These are phyloP conservation scores for Plumapathes pennacea DNA, from an alignment of 92 coral and sea anemone species.

Conservation along the genomic window DNA sequence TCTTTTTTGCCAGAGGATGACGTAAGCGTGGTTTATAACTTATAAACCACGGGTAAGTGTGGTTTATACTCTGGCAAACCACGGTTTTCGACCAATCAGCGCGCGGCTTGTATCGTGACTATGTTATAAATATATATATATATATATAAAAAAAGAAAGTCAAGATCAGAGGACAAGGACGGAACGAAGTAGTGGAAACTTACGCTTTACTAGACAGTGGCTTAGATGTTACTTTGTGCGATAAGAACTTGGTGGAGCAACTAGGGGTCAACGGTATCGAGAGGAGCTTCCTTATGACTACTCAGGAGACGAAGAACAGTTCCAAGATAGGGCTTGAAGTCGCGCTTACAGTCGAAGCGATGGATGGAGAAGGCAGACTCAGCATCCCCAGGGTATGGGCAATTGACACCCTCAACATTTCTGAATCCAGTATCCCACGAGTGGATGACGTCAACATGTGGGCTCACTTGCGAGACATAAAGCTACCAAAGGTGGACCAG, in stretches of 20 bases:
- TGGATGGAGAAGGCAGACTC: constrained; percentile 5
- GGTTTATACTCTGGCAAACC: too few relatives aligned
- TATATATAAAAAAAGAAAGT: too few relatives aligned
- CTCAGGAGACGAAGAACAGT: constrained; percentile 30
- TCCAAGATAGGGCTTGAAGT: constrained; percentile 13
- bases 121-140: too few relatives aligned
- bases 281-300: constrained; percentile 18
- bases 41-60: too few relatives aligned
- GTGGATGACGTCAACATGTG: constrained; percentile 14
- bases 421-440: constrained; percentile 7
- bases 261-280: constrained; percentile 12
- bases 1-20: too few relatives aligned
- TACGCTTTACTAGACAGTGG: constrained; percentile 35
- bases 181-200: too few relatives aligned
- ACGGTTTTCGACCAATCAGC: too few relatives aligned
- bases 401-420: constrained; percentile 9
- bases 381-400: constrained; percentile 25
- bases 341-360: background rate
- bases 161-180: too few relatives aligned
- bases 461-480: constrained; percentile 29
- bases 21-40: too few relatives aligned
- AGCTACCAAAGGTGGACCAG: background rate
- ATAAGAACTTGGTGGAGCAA: constrained; percentile 10
- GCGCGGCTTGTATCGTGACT: too few relatives aligned
- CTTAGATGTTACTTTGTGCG: constrained; percentile 17